These are phyloP conservation scores for Drosophila repleta DNA, from an alignment of 1,140 invertebrate genomes.

Conservation along the genomic window DNA sequence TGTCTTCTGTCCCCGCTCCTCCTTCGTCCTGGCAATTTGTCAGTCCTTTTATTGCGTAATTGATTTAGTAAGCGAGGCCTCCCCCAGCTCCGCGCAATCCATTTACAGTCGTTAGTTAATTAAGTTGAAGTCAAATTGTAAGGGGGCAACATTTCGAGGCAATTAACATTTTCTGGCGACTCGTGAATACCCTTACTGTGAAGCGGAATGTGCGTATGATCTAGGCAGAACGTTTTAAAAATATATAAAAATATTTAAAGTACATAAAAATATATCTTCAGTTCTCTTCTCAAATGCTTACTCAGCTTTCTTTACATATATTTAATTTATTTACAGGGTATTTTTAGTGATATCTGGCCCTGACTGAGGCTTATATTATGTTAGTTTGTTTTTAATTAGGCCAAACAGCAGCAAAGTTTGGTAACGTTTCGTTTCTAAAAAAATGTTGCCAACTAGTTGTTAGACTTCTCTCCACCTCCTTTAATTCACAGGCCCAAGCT, in stretches of 20 bases:
- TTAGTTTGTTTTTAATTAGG: constrained; percentile 73
- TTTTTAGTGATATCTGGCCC: no score
- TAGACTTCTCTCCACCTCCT: not conserved
- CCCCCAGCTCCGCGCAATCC: constrained; percentile 33
- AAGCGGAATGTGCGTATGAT: not conserved
- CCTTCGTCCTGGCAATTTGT: constrained; percentile 44
- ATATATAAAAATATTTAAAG: no score
- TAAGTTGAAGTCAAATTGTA: constrained; percentile 51
- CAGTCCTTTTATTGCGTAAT: constrained; percentile 71
- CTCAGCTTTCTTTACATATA: no score
- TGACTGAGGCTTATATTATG: constrained; percentile 63
- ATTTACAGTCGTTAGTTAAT: constrained; percentile 73
- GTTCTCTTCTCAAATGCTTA: no score
- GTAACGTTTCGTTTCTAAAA: constrained; percentile 43
- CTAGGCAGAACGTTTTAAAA: no score
- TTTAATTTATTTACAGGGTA: constrained; percentile 2
- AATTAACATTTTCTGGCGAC: not conserved
- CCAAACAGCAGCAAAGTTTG: constrained; percentile 67
- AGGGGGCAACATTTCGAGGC: not conserved
- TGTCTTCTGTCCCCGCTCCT: not conserved
- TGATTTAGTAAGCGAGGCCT: constrained; percentile 62
- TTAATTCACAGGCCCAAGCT: no score
- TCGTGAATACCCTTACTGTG: not conserved
- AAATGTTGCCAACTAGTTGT: constrained; percentile 57
- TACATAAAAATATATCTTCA: no score